Percentiles rank a stretch among this genome's conserved stretches.
Evolutionary conservation across 53 echinoderm and acorn worm genomes (phyloP).

Genomic region (Echinarachnius parma): DNA sequence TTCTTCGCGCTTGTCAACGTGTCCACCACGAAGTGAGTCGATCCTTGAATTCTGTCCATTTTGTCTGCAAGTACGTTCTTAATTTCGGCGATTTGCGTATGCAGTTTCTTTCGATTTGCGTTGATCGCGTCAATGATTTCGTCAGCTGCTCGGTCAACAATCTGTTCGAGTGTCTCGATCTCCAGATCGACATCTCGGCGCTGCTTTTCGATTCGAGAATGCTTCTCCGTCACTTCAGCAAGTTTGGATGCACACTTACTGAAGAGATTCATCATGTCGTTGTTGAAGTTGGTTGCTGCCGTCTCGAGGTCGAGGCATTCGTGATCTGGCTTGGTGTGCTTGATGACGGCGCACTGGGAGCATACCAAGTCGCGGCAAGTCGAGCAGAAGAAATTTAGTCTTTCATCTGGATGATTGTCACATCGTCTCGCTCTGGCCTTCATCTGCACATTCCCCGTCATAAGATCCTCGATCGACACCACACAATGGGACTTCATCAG

Average conservation of each 20-base stretch:
- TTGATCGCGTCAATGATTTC: conserved; percentile 20
- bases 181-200: conserved; percentile 21
- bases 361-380: conserved; percentile 20
- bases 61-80: neutral
- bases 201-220: neutral
- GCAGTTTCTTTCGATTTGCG: conserved; percentile 15
- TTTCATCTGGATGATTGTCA: conserved; percentile 8
- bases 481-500: conserved; percentile 29
- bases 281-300: conserved; percentile 15
- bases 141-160: conserved; percentile 27
- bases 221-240: neutral
- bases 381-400: conserved; percentile 24
- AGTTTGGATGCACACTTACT: conserved; percentile 16
- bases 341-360: conserved; percentile 18
- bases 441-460: conserved; percentile 20
- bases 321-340: conserved; percentile 11
- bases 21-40: conserved; percentile 8
- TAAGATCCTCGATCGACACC: conserved; percentile 5
- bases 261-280: neutral
- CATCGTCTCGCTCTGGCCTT: conserved; percentile 17
- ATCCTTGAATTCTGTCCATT: conserved; percentile 17
- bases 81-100: neutral
- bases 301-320: conserved; percentile 16
- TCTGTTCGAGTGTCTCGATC: conserved; percentile 22
- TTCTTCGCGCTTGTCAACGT: conserved; percentile 14